A percentile compares a stretch with the other conserved stretches of the same genome.
Conservation (phyloP, 2,888 invertebrate genomes). For the Mythimna loreyi region DNA sequence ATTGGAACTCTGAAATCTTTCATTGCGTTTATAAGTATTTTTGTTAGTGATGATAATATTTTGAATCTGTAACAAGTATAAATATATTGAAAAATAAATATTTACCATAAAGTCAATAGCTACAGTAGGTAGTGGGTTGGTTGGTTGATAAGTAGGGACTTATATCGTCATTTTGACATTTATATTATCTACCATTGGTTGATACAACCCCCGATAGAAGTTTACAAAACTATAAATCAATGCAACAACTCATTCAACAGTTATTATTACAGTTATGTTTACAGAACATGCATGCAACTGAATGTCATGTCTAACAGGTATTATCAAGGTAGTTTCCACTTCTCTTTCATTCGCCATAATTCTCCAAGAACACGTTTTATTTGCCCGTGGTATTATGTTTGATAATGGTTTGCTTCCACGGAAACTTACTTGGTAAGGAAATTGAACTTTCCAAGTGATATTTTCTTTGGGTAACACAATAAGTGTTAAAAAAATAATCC, state of each 20-base stretch:
- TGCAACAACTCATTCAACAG: slow-evolving; percentile 61
- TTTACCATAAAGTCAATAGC: not conserved
- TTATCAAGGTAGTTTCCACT: slow-evolving; percentile 47
- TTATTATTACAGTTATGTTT: slow-evolving; percentile 50
- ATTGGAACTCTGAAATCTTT: not conserved
- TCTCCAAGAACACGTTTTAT: slow-evolving; percentile 43
- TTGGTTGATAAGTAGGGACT: not conserved
- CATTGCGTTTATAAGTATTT: not conserved
- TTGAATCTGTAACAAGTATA: too few relatives aligned
- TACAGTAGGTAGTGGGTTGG: too few relatives aligned
- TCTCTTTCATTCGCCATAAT: slow-evolving; percentile 51
- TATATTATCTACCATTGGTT: not conserved
- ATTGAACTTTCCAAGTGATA: not conserved
- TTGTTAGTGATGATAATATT: not conserved
- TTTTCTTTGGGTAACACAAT: not conserved
- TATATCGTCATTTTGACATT: slow-evolving; percentile 7
- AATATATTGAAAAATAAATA: not conserved
- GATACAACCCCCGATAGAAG: slow-evolving; percentile 21
- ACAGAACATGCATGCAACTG: slow-evolving; percentile 52
- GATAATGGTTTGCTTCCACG: slow-evolving; percentile 45
- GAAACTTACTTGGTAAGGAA: slow-evolving; percentile 13
- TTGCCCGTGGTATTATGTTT: slow-evolving; percentile 19
- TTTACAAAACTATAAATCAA: slow-evolving; percentile 47
- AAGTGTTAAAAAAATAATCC: not conserved
- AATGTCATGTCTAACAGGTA: slow-evolving; percentile 57